Evolutionary conservation across 2,888 invertebrate species (phyloP).

Genomic region (Mylabris sibirica): DNA sequence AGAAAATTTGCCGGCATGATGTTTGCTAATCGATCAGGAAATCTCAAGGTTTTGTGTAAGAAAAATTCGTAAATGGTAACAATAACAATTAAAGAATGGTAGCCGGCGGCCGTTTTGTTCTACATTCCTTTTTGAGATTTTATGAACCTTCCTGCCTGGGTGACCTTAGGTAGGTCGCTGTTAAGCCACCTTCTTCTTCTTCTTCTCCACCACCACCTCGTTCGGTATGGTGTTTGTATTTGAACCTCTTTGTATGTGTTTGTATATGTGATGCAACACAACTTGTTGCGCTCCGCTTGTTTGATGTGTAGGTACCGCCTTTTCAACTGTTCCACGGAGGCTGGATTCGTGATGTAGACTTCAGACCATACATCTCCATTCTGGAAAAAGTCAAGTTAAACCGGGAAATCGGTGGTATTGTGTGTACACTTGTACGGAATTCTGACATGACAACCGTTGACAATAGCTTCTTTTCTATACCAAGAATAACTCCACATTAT

Average conservation of each 20-base stretch:
- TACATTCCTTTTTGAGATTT: slow-evolving; percentile 16
- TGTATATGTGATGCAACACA: slow-evolving; percentile 11
- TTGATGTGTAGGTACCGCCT: slow-evolving; percentile 27
- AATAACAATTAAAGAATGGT: slow-evolving; percentile 4
- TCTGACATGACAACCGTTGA: not conserved
- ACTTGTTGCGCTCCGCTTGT: slow-evolving; percentile 35
- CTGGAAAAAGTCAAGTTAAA: slow-evolving; percentile 12
- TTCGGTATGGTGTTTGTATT: not conserved
- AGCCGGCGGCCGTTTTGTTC: slow-evolving; percentile 7
- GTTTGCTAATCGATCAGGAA: slow-evolving; percentile 17
- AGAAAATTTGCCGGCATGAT: slow-evolving; percentile 1
- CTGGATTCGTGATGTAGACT: slow-evolving; percentile 41
- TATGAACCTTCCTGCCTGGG: slow-evolving; percentile 17
- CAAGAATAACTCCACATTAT: not conserved
- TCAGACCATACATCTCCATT: slow-evolving; percentile 36
- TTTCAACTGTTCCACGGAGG: slow-evolving; percentile 39
- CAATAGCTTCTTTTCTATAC: not conserved
- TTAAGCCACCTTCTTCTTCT: slow-evolving; percentile 4
- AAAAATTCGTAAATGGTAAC: not conserved
- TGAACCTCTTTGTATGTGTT: not conserved
- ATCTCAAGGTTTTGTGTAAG: not conserved
- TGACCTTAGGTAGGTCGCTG: slow-evolving; percentile 20
- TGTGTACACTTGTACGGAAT: not conserved
- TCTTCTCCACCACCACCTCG: no score
- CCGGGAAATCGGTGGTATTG: slow-evolving; percentile 12